These are phyloP conservation scores for Phytoseiulus persimilis DNA, from an alignment of 2,888 invertebrate genomes.

Conservation along the genomic window DNA sequence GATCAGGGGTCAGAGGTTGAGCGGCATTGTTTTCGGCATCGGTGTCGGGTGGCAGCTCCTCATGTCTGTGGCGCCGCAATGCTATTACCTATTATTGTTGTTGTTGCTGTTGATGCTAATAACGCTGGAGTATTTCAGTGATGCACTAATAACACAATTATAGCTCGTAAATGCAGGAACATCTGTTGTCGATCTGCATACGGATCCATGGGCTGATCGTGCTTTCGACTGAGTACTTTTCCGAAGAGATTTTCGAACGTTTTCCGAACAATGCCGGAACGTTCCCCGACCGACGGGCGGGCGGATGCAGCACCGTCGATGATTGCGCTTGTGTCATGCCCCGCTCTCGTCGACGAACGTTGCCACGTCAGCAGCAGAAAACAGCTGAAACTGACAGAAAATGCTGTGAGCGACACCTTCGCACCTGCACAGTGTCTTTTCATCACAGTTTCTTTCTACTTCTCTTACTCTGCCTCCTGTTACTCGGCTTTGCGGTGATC, in stretches of 20 bases:
- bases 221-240: background rate
- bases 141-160: conserved; percentile 5
- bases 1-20: conserved; percentile 5
- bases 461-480: background rate
- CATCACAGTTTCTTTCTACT: background rate
- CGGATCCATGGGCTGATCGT: background rate
- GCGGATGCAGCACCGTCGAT: background rate
- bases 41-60: background rate
- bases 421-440: background rate
- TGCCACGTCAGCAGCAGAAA: background rate
- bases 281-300: background rate
- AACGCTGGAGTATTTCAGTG: background rate
- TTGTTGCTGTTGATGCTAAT: background rate
- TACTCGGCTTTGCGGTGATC: background rate
- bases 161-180: background rate
- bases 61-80: background rate
- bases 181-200: background rate
- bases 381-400: background rate
- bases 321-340: background rate
- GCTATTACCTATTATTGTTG: background rate
- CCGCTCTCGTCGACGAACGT: background rate
- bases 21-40: background rate
- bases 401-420: background rate
- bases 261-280: background rate
- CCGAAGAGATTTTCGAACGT: background rate